Conservation (phyloP, 2,113 vertebrate genomes). For the Tragelaphus strepsiceros region DNA sequence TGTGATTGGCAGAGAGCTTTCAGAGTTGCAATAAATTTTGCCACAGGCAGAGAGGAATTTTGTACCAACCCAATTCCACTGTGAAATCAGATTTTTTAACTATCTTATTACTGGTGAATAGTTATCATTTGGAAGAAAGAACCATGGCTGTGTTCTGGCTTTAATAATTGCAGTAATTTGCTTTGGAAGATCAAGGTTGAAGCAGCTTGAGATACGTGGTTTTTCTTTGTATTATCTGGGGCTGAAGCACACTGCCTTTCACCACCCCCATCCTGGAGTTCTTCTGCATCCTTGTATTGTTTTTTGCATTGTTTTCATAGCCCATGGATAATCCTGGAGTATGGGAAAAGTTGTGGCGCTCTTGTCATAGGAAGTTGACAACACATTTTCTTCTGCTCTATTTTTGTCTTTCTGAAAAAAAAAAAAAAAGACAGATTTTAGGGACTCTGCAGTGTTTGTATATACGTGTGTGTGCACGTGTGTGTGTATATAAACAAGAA, state of each 20-base stretch:
- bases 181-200: not conserved
- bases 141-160: not conserved
- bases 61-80: slow-evolving; percentile 36
- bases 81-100: slow-evolving; percentile 59
- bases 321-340: not conserved
- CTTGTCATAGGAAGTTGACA: not conserved
- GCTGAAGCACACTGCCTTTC: not conserved
- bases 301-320: not conserved
- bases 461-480: fast-evolving
- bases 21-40: slow-evolving; percentile 73
- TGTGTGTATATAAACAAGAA: slow-evolving; percentile 30
- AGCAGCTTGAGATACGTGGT: not conserved
- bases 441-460: not conserved
- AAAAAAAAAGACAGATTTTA: not conserved
- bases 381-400: not conserved
- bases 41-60: slow-evolving; percentile 21
- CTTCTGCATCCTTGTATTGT: not conserved
- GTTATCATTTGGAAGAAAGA: slow-evolving; percentile 45
- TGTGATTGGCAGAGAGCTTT: slow-evolving; percentile 72
- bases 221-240: not conserved
- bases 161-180: not conserved
- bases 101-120: slow-evolving; percentile 45
- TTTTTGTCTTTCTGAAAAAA: not conserved
- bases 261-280: not conserved
- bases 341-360: fast-evolving